Evolutionary conservation across 2,113 vertebrate species (phyloP).

Genomic region (Tringa solitaria): DNA sequence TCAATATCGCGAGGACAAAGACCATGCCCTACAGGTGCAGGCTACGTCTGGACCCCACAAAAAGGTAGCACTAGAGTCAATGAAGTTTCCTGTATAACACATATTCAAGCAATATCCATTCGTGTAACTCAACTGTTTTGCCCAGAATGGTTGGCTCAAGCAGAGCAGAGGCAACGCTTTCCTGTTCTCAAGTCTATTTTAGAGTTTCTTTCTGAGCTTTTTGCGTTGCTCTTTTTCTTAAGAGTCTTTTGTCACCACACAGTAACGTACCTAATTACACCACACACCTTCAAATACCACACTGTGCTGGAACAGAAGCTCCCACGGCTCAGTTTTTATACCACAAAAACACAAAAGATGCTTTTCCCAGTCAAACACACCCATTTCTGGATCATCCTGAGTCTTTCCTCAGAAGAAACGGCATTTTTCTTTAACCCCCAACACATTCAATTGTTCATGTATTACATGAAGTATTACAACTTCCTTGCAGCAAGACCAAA

Average conservation of each 20-base stretch:
- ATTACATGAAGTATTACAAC: background rate
- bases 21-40: fast-evolving
- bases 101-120: background rate
- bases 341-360: too few species aligned
- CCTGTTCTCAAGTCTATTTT: background rate
- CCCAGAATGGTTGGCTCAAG: background rate
- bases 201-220: background rate
- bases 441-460: fast-evolving
- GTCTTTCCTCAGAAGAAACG: background rate
- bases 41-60: background rate
- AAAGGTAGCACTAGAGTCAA: background rate
- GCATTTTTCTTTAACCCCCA: background rate
- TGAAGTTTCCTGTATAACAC: background rate
- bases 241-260: background rate
- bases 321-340: background rate
- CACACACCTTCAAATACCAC: background rate
- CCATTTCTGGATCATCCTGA: background rate
- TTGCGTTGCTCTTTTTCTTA: background rate
- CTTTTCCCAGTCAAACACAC: background rate
- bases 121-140: background rate
- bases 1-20: background rate
- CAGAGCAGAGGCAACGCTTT: background rate
- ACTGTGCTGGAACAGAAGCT: background rate
- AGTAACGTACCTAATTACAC: fast-evolving
- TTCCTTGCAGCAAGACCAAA: background rate